Evolutionary conservation across 2,113 vertebrate species (phyloP), one percentile per base, ranked within the genome.

Genomic region (Lanius ludovicianus): DNA sequence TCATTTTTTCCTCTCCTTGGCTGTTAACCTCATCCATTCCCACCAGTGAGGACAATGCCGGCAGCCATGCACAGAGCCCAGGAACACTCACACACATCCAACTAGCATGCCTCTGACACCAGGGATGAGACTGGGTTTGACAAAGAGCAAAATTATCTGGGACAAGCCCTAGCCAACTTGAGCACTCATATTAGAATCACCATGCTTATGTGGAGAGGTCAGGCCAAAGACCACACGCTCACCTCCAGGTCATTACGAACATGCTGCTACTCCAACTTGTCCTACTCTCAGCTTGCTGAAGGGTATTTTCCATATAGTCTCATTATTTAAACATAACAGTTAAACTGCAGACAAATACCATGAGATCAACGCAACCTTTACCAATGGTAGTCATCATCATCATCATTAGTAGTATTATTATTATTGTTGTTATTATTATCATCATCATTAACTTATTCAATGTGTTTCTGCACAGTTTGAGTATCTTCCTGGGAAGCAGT

Each of bases 31-130:
- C 63, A 15, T 31, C 19, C 49, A 4, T 55, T 75, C 57, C 74
- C 14, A 63, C 12, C 39, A 57, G 37, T 1, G 33, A 84, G 81
- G 80, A 86, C 71, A 53, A 75, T 27, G 22, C 71, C 86, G 88
- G 88, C 76, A 95, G 84, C 35, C 56, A 33, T 0, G 3, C 56
- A n/a, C 21, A 14, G 62, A 67, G 67, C 22, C 67, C 8, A 0
- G 28, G 49, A 24, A 23, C 0, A 3, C 56, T 44, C 14, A n/a
- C 28, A 60, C 3, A 2, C 52, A 35, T 35, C 64, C 87, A 63
- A 53, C 87, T 16, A 91, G 63, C 88, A 71, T 27, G 19, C 14
- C 71, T 59, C 87, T 93, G 93, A 93, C 88, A 71, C 8, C 62
- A 71, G 1, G 1, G 71, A 31, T 68, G 82, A 77, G 56, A 78